Evolutionary conservation across 2,113 vertebrate species (phyloP).

Genomic region (Atrichornis clamosus): DNA sequence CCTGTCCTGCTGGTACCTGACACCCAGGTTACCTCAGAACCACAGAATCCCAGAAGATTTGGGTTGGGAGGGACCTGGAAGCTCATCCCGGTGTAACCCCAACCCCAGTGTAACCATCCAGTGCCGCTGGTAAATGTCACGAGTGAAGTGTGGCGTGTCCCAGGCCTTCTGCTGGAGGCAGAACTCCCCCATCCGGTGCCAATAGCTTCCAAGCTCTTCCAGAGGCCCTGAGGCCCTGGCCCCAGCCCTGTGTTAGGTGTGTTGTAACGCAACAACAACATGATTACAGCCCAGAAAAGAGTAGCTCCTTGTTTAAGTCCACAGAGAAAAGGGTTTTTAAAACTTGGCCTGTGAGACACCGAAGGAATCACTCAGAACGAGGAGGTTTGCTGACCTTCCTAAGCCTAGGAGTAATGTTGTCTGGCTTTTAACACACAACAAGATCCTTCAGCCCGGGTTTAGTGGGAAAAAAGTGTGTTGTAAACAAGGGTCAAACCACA

Average conservation of each 20-base stretch:
- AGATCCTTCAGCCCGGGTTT: not conserved
- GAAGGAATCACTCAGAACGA: not conserved
- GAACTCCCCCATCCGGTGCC: not conserved
- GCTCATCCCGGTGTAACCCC: not conserved
- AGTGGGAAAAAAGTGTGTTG: not conserved
- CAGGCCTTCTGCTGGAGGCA: not conserved
- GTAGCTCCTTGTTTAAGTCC: fast-evolving
- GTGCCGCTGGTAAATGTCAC: fast-evolving
- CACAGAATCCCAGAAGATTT: no score
- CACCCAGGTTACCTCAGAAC: not conserved
- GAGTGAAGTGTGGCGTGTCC: fast-evolving
- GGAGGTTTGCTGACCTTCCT: not conserved
- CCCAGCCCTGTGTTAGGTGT: fast-evolving
- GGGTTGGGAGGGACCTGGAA: not conserved
- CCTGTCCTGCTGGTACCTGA: fast-evolving
- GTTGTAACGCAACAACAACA: fast-evolving
- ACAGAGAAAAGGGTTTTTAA: not conserved
- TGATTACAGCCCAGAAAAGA: not conserved
- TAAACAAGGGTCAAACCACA: not conserved
- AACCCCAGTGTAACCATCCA: fast-evolving
- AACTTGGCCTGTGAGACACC: not conserved
- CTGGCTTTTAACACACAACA: not conserved
- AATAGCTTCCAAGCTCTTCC: not conserved
- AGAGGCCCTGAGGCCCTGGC: not conserved
- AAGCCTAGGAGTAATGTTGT: not conserved